These are phyloP conservation scores for Temnothorax ravouxi DNA, from an alignment of 2,888 invertebrate species.

Conservation along the genomic window DNA sequence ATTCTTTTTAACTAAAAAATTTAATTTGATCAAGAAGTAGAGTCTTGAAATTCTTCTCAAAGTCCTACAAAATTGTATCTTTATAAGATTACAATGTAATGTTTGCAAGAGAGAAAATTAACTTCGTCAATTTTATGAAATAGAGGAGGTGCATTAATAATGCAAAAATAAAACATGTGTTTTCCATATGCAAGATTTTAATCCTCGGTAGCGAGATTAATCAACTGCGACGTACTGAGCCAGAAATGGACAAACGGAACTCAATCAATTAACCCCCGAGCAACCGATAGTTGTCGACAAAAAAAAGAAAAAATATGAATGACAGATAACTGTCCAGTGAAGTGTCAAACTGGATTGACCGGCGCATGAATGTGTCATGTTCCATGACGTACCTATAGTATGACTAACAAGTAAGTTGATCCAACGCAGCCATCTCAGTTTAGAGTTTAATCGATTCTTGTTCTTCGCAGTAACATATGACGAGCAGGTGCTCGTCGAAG, in stretches of 20 bases:
- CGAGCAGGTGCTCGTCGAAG: slow-evolving; percentile 38
- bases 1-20: not conserved
- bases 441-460: slow-evolving; percentile 59
- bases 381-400: slow-evolving; percentile 31
- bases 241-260: slow-evolving; percentile 16
- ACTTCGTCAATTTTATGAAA: not conserved
- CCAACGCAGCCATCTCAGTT: slow-evolving; percentile 41
- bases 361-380: slow-evolving; percentile 31
- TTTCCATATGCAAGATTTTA: slow-evolving; percentile 1
- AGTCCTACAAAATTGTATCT: not conserved
- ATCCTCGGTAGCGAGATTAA: slow-evolving; percentile 17
- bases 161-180: not conserved
- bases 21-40: not conserved
- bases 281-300: not conserved
- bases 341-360: slow-evolving; percentile 48
- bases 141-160: not conserved
- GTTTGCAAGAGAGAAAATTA: slow-evolving; percentile 5
- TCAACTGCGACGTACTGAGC: slow-evolving; percentile 1
- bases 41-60: not conserved
- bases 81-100: slow-evolving; percentile 7
- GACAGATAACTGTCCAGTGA: slow-evolving; percentile 25
- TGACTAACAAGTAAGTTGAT: slow-evolving; percentile 53
- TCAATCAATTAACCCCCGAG: slow-evolving; percentile 37
- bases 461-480: slow-evolving; percentile 10
- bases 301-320: slow-evolving; percentile 21